phyloP scores from a whole-genome alignment of 1,140 invertebrate species.

The Arctopsyche grandis region DNA sequence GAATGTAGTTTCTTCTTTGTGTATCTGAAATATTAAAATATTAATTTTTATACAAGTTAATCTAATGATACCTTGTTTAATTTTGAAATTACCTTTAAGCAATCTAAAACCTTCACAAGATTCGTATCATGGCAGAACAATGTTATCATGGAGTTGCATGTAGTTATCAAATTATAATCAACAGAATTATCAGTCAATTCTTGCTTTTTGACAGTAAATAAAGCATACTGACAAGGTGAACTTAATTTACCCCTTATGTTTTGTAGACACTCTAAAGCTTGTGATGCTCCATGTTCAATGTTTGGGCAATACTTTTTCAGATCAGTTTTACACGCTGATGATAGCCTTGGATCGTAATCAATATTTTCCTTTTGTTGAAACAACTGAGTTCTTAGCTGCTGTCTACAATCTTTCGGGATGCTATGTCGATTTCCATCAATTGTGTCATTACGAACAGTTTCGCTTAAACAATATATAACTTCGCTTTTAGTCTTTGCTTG shows the following conservation, averaged over 20 bases:
- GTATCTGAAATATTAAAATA: conserved; percentile 67
- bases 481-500: conserved; percentile 83
- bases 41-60: no score
- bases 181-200: conserved; percentile 86
- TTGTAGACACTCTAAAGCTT: conserved; percentile 90
- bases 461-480: conserved; percentile 92
- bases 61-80: conserved; percentile 33
- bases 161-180: conserved; percentile 85
- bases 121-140: conserved; percentile 80
- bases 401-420: conserved; percentile 86
- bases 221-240: conserved; percentile 76
- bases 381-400: conserved; percentile 88
- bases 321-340: conserved; percentile 79
- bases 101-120: conserved; percentile 75
- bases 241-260: conserved; percentile 75
- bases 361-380: conserved; percentile 90
- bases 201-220: conserved; percentile 87
- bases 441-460: conserved; percentile 89
- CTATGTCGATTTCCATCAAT: conserved; percentile 79
- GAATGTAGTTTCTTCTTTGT: conserved; percentile 84
- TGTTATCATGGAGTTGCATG: conserved; percentile 86
- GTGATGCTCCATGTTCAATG: conserved; percentile 76
- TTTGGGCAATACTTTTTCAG: conserved; percentile 79
- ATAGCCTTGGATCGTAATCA: conserved; percentile 83
- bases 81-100: conserved; percentile 69